Evolutionary conservation across 2,113 vertebrate genomes (phyloP), one percentile per base, ranked within the genome.

Genomic region (Climacteris rufus): DNA sequence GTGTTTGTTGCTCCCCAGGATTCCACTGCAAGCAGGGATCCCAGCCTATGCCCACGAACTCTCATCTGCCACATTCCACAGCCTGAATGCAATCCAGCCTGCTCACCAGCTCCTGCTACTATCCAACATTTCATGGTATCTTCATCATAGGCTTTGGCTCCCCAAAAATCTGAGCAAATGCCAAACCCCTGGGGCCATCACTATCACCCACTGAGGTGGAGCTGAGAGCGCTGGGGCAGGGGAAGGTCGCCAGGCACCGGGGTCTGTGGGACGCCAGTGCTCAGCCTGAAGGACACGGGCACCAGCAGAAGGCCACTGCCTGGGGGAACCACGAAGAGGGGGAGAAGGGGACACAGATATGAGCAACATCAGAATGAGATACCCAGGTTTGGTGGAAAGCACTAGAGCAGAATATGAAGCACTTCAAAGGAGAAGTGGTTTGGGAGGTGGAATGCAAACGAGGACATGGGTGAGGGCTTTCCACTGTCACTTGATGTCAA

Each of bases 271-370:
- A 76, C 44, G 79, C 6, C 37, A 71, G 14, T 17, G 42, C 59
- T 35, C 65, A 91, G 13, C 45, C 40, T 83, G 31, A 83, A 53
- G 63, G 59, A 65, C 31, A 31, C n/a, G 24, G n/a, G 42, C 69
- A 71, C 39, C 6, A 76, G n/a, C 35, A 78, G 69, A 30, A 33
- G n/a, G 24, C 24, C 25, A 56, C 15, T 57, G 37, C 19, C 25
- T 0, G 3, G 61, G 25, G 64, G 35, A 65, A 59, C 44, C 0
- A 0, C 28, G 23, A 68, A 54, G 23, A 53, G 20, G 6, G 14
- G 76, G 30, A 61, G 25, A 78, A 28, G 4, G 23, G 8, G 17
- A 61, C 19, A 54, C 5, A 33, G 37, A 20, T 39, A 85, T 16
- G 15, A 85, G n/a, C 21, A 56, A n/a, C 13, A 68, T 52, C 30